phyloP scores from a whole-genome alignment of 2,797 vertebrate genomes.

The Darevskia mixta region DNA sequence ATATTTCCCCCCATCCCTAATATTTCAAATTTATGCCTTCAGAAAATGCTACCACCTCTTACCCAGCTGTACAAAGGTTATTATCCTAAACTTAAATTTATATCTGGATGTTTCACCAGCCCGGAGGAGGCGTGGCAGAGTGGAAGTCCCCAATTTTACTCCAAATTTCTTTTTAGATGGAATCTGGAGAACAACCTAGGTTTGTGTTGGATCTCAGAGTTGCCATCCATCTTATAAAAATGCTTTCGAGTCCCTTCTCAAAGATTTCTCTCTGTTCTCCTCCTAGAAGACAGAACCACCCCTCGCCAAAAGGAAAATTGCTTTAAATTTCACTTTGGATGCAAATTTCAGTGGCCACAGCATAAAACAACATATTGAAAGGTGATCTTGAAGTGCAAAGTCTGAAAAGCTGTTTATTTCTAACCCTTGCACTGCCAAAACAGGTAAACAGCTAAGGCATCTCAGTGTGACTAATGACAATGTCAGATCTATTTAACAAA shows the following conservation, averaged over 20 bases:
- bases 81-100: no score
- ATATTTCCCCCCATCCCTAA: no score
- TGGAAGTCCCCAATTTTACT: neutral
- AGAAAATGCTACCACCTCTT: no score
- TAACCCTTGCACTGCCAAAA: constrained; percentile 49
- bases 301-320: neutral
- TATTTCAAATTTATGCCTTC: no score
- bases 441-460: constrained; percentile 44
- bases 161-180: neutral
- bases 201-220: neutral
- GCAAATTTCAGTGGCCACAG: neutral
- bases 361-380: constrained; percentile 15
- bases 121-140: no score
- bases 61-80: no score
- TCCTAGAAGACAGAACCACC: neutral
- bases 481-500: constrained; percentile 45
- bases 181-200: neutral
- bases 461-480: constrained; percentile 44
- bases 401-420: constrained; percentile 33
- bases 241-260: neutral
- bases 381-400: constrained; percentile 26
- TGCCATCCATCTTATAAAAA: neutral
- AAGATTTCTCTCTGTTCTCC: neutral
- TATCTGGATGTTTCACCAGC: no score
- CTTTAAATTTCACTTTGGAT: neutral